Conservation (phyloP, 2,113 vertebrate genomes). For the Percina caprodes region DNA sequence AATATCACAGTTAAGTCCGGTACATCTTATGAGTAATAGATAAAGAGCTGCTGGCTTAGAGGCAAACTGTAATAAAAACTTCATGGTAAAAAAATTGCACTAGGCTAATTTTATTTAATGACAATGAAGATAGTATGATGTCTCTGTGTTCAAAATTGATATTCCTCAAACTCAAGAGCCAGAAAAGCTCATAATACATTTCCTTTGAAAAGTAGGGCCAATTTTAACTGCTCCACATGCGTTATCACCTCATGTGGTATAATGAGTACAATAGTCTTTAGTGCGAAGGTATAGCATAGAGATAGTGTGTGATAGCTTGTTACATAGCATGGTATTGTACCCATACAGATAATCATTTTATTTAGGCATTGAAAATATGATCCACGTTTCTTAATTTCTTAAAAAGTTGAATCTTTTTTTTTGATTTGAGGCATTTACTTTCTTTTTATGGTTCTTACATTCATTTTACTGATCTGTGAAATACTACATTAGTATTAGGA, state of each 20-base stretch:
- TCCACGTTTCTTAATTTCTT: not conserved
- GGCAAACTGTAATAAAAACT: not conserved
- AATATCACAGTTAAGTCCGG: not conserved
- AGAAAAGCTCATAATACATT: not conserved
- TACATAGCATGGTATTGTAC: not conserved
- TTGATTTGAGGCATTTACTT: not conserved
- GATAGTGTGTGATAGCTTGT: not conserved
- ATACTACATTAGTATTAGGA: no score
- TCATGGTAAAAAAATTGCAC: not conserved
- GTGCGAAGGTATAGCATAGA: not conserved
- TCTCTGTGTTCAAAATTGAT: not conserved
- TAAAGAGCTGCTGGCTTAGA: not conserved
- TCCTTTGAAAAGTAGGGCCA: not conserved
- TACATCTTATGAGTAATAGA: not conserved
- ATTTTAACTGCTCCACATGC: not conserved
- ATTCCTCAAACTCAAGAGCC: not conserved
- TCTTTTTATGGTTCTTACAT: not conserved
- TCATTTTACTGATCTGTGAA: no score
- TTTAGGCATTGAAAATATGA: not conserved
- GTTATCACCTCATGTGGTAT: not conserved
- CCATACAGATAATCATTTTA: not conserved
- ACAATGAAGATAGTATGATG: not conserved
- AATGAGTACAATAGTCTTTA: no score
- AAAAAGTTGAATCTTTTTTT: not conserved
- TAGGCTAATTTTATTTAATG: not conserved